phyloP scores from a whole-genome alignment of 2,113 vertebrate genomes.

The Phainopepla nitens region DNA sequence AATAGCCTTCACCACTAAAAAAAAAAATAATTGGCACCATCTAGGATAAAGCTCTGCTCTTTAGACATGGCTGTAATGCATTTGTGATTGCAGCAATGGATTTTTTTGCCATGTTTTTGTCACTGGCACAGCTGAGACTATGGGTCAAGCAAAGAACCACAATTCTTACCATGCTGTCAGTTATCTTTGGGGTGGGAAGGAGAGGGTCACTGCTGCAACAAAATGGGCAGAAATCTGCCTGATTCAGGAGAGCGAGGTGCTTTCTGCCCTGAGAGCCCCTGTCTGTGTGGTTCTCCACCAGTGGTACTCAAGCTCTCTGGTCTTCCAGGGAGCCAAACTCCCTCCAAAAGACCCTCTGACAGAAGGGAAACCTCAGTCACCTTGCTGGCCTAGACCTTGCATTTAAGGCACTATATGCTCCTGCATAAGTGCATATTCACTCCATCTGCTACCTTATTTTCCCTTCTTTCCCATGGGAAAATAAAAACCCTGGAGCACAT shows the following conservation, averaged over 20 bases:
- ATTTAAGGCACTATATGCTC: background rate
- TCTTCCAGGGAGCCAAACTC: background rate
- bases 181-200: background rate
- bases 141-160: background rate
- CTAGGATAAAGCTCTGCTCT: background rate
- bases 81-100: background rate
- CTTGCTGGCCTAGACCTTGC: background rate
- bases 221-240: background rate
- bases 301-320: background rate
- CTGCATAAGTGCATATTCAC: background rate
- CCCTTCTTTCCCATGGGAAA: background rate
- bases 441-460: background rate
- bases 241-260: background rate
- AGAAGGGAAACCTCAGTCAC: background rate
- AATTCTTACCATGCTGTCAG: accelerated
- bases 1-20: background rate
- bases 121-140: background rate
- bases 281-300: accelerated
- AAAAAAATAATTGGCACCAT: background rate
- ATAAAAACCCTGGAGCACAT: accelerated
- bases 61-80: background rate
- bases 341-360: background rate
- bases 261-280: background rate
- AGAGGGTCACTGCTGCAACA: background rate
- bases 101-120: background rate